phyloP scores from a whole-genome alignment of 2,797 vertebrate genomes.

The Danio albolineatus region DNA sequence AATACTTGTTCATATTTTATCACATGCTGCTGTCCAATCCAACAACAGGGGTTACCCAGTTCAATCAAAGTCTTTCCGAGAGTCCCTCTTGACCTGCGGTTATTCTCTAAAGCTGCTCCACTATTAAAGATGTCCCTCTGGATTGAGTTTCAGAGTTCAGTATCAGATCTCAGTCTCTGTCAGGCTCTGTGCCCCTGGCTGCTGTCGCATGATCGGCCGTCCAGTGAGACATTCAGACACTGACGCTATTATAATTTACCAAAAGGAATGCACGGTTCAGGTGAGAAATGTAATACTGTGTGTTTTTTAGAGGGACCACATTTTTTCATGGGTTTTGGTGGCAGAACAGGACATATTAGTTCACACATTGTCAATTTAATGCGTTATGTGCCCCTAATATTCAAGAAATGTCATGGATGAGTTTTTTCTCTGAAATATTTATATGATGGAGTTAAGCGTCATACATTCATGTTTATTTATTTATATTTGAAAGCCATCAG shows the following conservation, averaged over 20 bases:
- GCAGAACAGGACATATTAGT: not conserved
- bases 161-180: constrained; percentile 69
- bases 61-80: not conserved
- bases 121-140: constrained; percentile 39
- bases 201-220: constrained; percentile 68
- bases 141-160: constrained; percentile 56
- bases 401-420: too few species aligned
- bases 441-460: too few species aligned
- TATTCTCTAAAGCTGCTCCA: constrained; percentile 1
- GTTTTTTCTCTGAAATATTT: too few species aligned
- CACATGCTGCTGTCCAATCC: not conserved
- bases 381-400: not conserved
- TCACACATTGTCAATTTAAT: not conserved
- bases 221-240: constrained; percentile 53
- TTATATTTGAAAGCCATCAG: too few species aligned
- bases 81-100: constrained; percentile 28
- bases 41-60: not conserved
- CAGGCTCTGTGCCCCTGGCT: constrained; percentile 73
- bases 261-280: constrained; percentile 73
- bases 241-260: constrained; percentile 67
- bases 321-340: not conserved
- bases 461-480: too few species aligned
- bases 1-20: not conserved
- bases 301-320: constrained; percentile 57
- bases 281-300: constrained; percentile 72